A percentile compares a stretch with the other conserved stretches of the same genome.
Conservation (phyloP, 2,888 invertebrate species). For the Noctua janthina region DNA sequence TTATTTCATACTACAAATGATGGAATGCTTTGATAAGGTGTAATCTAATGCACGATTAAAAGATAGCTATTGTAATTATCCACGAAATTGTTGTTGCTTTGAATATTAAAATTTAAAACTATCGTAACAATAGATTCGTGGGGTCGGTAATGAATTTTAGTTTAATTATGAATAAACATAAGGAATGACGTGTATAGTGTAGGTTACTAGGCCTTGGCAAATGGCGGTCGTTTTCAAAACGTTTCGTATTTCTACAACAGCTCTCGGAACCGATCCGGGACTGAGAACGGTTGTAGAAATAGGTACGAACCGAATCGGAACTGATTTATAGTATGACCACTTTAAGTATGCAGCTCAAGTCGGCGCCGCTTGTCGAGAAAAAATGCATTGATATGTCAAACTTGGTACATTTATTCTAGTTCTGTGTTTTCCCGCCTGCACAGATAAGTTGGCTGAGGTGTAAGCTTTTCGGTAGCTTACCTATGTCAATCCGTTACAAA, state of each 20-base stretch:
- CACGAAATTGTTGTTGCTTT: slow-evolving; percentile 8
- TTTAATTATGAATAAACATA: slow-evolving; percentile 8
- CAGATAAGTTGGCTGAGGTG: not conserved
- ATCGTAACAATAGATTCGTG: slow-evolving; percentile 7
- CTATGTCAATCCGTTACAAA: not conserved
- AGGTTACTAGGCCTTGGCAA: not conserved
- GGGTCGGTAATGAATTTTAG: not conserved
- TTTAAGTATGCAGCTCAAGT: not conserved
- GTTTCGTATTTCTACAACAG: not conserved
- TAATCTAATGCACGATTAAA: slow-evolving; percentile 13
- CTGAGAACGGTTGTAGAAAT: no score
- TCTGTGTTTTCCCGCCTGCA: not conserved
- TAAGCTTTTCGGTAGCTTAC: not conserved
- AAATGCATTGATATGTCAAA: not conserved
- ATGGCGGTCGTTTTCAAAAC: not conserved
- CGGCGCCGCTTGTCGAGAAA: not conserved
- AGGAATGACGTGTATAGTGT: not conserved
- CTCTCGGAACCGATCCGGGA: not conserved
- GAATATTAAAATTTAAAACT: not conserved
- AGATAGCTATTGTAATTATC: slow-evolving; percentile 14
- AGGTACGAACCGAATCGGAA: no score
- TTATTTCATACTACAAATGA: not conserved
- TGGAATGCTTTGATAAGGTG: slow-evolving; percentile 29
- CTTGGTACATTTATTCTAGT: not conserved
- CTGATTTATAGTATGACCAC: not conserved